These are phyloP conservation scores for Rhopalosiphum padi DNA, from an alignment of 1,140 invertebrate species.

Conservation along the genomic window DNA sequence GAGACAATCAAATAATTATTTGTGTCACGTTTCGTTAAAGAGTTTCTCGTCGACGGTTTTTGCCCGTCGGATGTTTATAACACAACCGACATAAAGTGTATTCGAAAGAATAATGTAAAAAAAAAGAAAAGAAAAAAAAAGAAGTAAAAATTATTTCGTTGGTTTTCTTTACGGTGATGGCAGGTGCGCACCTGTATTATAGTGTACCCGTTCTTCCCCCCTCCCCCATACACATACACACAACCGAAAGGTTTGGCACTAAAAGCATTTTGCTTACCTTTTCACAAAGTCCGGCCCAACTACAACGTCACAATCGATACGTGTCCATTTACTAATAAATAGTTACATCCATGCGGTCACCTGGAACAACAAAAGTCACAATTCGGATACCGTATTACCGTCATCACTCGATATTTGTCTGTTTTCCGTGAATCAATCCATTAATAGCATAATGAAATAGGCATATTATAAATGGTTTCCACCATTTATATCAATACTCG, in stretches of 20 bases:
- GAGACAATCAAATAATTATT: neutral
- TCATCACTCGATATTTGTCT: neutral
- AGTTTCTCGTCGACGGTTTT: neutral
- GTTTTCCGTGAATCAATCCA: neutral
- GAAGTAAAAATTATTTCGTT: neutral
- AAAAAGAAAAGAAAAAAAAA: neutral
- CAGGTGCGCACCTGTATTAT: neutral
- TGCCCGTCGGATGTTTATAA: neutral
- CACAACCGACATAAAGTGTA: neutral
- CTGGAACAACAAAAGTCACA: constrained; percentile 30
- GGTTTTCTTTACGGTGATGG: neutral
- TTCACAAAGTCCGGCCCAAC: neutral
- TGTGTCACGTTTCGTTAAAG: neutral
- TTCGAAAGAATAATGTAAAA: neutral
- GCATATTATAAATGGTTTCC: neutral
- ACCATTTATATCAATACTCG: neutral
- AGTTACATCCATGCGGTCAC: constrained; percentile 18
- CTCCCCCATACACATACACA: neutral
- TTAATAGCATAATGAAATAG: neutral
- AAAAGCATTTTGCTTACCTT: constrained; percentile 30
- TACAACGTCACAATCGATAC: constrained; percentile 41
- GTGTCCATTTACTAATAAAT: constrained; percentile 11
- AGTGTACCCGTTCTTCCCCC: neutral
- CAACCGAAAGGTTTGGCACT: neutral
- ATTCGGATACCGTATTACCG: neutral